Conservation (phyloP, 2,888 invertebrate species). For the Eupithecia subfuscata region DNA sequence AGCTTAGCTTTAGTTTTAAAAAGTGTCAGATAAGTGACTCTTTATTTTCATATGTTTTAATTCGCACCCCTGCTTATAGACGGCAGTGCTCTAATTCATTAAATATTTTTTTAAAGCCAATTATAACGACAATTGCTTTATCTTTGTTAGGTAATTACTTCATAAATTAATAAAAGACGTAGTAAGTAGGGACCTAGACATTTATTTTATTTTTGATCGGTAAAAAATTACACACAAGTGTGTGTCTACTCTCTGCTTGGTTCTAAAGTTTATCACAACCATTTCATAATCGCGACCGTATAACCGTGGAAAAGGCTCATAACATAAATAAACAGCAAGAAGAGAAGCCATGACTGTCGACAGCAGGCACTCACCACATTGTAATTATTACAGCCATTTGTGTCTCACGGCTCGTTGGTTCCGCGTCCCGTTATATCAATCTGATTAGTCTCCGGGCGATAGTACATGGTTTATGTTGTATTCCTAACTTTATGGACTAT, state of each 20-base stretch:
- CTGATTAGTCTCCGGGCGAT: conserved; percentile 44
- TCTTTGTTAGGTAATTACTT: too few relatives aligned
- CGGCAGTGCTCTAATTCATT: too few relatives aligned
- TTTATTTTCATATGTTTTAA: too few relatives aligned
- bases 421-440: conserved; percentile 39
- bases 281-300: conserved; percentile 2
- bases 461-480: conserved; percentile 40
- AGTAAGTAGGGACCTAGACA: too few relatives aligned
- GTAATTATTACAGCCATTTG: conserved; percentile 36
- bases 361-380: conserved; percentile 21
- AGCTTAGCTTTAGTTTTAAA: too few relatives aligned
- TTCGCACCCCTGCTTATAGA: too few relatives aligned
- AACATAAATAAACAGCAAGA: conserved; percentile 25
- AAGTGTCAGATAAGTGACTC: too few relatives aligned
- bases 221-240: too few relatives aligned
- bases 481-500: conserved; percentile 30
- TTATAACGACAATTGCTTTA: too few relatives aligned
- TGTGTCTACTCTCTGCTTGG: not conserved
- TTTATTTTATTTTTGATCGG: too few relatives aligned
- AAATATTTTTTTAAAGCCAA: too few relatives aligned
- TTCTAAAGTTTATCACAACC: not conserved
- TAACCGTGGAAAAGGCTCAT: conserved; percentile 7
- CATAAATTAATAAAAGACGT: too few relatives aligned
- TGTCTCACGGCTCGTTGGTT: conserved; percentile 36
- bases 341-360: conserved; percentile 24